Base-by-base conservation (phyloP, 2,888 invertebrate species). In the Tipula unca region DNA sequence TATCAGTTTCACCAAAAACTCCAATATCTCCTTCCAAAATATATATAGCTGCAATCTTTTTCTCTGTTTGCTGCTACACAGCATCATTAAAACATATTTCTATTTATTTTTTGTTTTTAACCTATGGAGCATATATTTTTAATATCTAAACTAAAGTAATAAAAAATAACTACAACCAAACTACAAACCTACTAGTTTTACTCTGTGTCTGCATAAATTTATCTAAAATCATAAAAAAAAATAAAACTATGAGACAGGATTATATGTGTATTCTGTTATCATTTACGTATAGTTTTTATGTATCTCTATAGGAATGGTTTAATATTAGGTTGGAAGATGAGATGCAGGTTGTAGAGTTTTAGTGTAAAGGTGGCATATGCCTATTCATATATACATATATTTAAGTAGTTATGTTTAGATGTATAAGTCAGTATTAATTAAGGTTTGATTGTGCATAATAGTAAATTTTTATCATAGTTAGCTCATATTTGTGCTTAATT, bases 161-260 rank as follows among this genome's bases (percentile, higher is more conserved):
- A 69, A 69, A 69, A 32, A 69, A 69, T 3, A 69, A 69, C 25
- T 25, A 69, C 69, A 69, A 69, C 69, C 25, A 69, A 69, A 69
- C 69, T 69, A 25, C 25, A 69, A 25, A 69, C 69, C 69, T 69
- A 69, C 69, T n/a, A 69, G 20, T 69, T 69, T 69, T 69, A 69
- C 69, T 69, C 25, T 69, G 69, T 69, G 25, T 69, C 3, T 25
- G 69, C 69, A 69, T 69, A 69, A 69, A 69, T 69, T 69, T 69
- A 69, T 69, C 69, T 69, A 25, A 69, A 69, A 69, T 69, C 69
- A 69, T 69, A 69, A 69, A 69, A 69, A 69, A 69, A 69, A n/a
- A 48, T n/a, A 1, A 25, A 17, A 25, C 25, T 69, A 25, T 25
- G 69, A 69, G 69, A 25, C 69, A 69, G 69, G 69, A 69, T 69